Evolutionary conservation across 2,888 invertebrate genomes (phyloP), one percentile per base, ranked within the genome.

Genomic region (Myopa testacea): DNA sequence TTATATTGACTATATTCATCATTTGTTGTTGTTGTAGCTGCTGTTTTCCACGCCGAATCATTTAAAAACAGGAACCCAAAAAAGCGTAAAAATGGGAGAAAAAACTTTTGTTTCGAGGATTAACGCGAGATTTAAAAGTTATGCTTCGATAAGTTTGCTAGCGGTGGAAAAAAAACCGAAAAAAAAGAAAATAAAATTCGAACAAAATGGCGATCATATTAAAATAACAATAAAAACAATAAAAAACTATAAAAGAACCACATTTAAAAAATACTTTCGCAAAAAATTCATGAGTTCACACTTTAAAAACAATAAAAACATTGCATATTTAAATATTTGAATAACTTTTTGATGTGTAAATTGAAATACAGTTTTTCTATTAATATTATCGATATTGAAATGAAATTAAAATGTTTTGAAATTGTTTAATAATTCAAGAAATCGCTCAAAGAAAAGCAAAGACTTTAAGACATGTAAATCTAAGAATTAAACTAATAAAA

Each of bases 31-130:
- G 68, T 50, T 69, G 50, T 26, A 4, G 68, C 40, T 50, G 26
- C n/a, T 69, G 19, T 45, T 16, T 45, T 26, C 26, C 26, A 26
- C 26, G 26, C 26, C 6, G 6, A 26, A 19, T 34, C 16, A 37
- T 19, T 65, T 26, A 12, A 8, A 19, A 62, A 4, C 7, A 4
- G 34, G 62, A 3, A 26, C 19, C 8, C 6, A 26, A 19, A 62
- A 62, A 62, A 34, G 14, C n/a, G 34, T 62, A 34, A 73, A 73
- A 73, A 60, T 38, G 40, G 34, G 26, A 34, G 50, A 12, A 26
- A 10, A 62, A 19, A 5, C 40, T 58, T 75, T 75, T 67, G 26
- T 68, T n/a, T 68, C 40, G 14, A 37, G 75, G 75, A 68, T 75
- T 75, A 68, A n/a, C 10, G 58, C 0, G 40, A 8, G 38, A 58